phyloP scores from a whole-genome alignment of 1,140 invertebrate species.

The Calephelis nemesis region DNA sequence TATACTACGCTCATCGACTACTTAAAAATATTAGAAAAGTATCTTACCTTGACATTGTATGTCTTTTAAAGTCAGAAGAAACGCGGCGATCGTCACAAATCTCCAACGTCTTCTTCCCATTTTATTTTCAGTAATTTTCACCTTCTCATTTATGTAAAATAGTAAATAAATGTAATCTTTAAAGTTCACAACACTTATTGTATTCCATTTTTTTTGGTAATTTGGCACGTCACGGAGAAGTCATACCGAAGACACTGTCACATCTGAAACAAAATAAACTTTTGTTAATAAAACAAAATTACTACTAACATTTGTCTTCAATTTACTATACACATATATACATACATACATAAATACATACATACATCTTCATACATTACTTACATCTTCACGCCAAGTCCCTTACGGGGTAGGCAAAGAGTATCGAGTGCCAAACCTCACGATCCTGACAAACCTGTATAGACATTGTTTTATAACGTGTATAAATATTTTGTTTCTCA shows the following conservation, averaged over 20 bases:
- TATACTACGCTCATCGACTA: too few relatives aligned
- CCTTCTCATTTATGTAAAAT: constrained; percentile 50
- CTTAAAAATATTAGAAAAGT: too few relatives aligned
- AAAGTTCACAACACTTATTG: constrained; percentile 33
- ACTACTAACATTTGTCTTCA: not conserved
- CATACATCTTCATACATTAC: too few relatives aligned
- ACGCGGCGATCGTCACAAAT: constrained; percentile 61
- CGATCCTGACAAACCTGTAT: too few relatives aligned
- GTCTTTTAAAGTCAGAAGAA: constrained; percentile 63
- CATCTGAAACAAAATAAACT: constrained; percentile 66
- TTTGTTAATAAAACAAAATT: constrained; percentile 8
- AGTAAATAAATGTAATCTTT: constrained; percentile 28
- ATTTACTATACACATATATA: not conserved
- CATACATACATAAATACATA: too few relatives aligned
- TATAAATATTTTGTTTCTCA: too few relatives aligned
- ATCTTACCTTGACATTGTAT: constrained; percentile 66
- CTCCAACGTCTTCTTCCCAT: constrained; percentile 70
- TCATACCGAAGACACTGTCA: constrained; percentile 47
- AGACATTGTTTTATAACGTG: too few relatives aligned
- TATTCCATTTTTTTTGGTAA: constrained; percentile 38
- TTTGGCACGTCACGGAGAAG: constrained; percentile 42
- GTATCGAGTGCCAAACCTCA: too few relatives aligned
- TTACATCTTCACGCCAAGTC: too few relatives aligned
- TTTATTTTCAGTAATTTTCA: constrained; percentile 56
- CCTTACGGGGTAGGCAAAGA: too few relatives aligned